Conservation (phyloP, 2,888 invertebrate genomes). For the Girardia tigrina region DNA sequence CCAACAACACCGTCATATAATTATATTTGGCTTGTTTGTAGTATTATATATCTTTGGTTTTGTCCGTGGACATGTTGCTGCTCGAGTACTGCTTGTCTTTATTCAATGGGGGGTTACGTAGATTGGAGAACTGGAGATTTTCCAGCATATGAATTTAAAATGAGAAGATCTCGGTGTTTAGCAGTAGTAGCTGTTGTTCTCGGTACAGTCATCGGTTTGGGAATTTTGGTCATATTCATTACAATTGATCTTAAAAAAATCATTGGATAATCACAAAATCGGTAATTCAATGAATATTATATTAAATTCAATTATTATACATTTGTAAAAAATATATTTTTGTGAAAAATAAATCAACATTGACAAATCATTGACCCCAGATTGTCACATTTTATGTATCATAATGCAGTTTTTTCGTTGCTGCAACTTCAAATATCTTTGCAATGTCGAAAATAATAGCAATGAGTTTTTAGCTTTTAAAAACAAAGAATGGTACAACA, state of each 20-base stretch:
- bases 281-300: no score
- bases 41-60: background rate
- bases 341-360: no score
- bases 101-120: background rate
- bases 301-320: no score
- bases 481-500: no score
- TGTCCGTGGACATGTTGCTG: constrained; percentile 19
- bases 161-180: background rate
- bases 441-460: no score
- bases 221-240: background rate
- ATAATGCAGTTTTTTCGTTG: no score
- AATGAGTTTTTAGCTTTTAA: no score
- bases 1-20: background rate
- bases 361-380: no score
- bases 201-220: background rate
- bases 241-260: background rate
- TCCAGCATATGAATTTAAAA: constrained; percentile 17
- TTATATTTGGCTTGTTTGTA: constrained; percentile 3
- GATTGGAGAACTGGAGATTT: background rate
- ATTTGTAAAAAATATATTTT: no score
- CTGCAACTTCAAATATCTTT: no score
- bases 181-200: background rate
- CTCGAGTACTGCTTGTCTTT: background rate
- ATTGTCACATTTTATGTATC: no score
- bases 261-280: no score